Evolutionary conservation across 2,113 vertebrate species (phyloP), one percentile per base, ranked within the genome.

Genomic region (Chloropsis hardwickii): DNA sequence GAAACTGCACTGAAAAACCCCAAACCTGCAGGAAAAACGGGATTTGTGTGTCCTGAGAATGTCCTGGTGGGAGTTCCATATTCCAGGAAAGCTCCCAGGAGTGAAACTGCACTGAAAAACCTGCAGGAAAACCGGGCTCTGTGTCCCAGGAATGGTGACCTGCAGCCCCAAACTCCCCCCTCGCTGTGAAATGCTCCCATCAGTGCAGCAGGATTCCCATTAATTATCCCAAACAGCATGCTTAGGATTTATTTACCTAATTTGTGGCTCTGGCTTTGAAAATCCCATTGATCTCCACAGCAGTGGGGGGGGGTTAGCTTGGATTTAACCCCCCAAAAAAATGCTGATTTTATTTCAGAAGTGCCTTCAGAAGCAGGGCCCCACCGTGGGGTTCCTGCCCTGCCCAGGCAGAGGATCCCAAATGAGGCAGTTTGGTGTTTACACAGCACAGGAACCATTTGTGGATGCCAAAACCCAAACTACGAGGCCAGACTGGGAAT

Each of bases 161-260:
- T 6, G 23, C 4, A 10, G 35, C 51, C 62, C 45, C 66, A 27
- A 67, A 39, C 16, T 13, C 29, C n/a, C 56, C 12, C 64, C 42
- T 58, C 20, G 1, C 27, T 10, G 12, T 29, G 13, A 53, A 90
- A 81, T 1, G 10, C 16, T 45, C 14, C 60, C 33, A 24, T 10
- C 45, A n/a, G 33, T 16, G 45, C 66, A 29, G 77, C 56, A 66
- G 53, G 31, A 48, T 17, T 62, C 47, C 2, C 14, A 13, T 31
- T 40, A 71, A 47, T 88, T 60, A 81, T 18, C 65, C 91, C 71
- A 78, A 91, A 57, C 35, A 58, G 45, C 27, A 73, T 58, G 85
- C 42, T 76, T 21, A 27, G 47, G 84, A 45, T 77, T 86, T 53
- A 58, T 57, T 72, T 37, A 37, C 73, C 33, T 48, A 1, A 25